Percentiles rank a stretch among this genome's conserved stretches.
Conservation (phyloP, 2,113 vertebrate genomes). For the Peromyscus polionotus region DNA sequence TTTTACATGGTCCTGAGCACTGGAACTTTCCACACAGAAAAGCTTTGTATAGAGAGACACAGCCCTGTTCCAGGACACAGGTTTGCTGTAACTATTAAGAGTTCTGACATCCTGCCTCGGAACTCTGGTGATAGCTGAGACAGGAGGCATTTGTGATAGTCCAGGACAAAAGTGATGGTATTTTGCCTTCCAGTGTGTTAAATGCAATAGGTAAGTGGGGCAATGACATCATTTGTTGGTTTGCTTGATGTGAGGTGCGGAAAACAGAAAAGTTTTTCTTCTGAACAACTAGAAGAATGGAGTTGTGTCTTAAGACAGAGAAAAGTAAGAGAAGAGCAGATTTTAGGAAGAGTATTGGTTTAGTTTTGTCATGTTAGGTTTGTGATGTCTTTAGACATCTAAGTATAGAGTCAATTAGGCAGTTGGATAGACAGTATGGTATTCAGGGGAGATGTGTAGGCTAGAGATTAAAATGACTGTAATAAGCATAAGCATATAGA, state of each 20-base stretch:
- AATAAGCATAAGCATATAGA: neutral
- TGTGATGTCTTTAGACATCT: neutral
- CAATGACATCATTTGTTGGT: neutral
- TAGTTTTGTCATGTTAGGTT: neutral
- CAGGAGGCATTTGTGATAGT: neutral
- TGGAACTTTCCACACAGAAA: neutral
- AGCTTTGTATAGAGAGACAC: neutral
- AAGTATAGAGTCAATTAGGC: neutral
- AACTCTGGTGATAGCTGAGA: neutral
- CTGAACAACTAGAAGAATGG: constrained; percentile 25
- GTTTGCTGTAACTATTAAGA: constrained; percentile 7
- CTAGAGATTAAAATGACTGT: neutral
- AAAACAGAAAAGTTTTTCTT: constrained; percentile 9
- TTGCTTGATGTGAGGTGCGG: neutral
- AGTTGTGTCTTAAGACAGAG: neutral
- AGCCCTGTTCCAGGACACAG: neutral
- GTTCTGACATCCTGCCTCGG: neutral
- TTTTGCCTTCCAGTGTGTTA: neutral
- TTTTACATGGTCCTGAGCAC: constrained; percentile 38
- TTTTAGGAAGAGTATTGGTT: constrained; percentile 1
- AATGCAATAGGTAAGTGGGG: neutral
- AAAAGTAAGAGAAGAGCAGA: neutral
- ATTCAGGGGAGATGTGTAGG: neutral
- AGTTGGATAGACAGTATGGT: neutral
- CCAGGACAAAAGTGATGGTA: neutral